Evolutionary conservation across 1,140 invertebrate species (phyloP).

Genomic region (Drosophila nigrodunni): DNA sequence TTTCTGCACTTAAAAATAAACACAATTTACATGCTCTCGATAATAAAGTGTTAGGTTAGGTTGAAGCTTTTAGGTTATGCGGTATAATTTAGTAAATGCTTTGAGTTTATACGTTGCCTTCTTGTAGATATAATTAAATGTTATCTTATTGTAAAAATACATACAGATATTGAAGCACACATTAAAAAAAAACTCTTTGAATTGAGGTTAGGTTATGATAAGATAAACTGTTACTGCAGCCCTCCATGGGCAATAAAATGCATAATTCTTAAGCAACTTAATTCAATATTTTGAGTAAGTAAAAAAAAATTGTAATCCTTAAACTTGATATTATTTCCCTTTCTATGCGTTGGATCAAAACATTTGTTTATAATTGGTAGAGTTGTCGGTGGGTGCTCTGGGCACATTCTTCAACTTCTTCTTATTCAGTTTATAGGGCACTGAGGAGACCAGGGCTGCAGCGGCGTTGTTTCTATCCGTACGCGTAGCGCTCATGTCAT

Average conservation of each 20-base stretch:
- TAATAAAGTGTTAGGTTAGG: too few species aligned
- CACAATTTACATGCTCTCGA: too few species aligned
- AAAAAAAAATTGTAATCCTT: background rate
- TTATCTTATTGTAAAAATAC: too few species aligned
- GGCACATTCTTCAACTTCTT: constrained; percentile 50
- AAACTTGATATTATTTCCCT: background rate
- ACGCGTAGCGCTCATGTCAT: constrained; percentile 47
- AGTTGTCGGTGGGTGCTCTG: constrained; percentile 42
- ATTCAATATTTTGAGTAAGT: background rate
- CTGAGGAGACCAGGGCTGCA: constrained; percentile 16
- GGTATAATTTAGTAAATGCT: too few species aligned
- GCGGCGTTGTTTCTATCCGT: constrained; percentile 46
- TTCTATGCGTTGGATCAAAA: constrained; percentile 24
- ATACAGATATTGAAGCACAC: too few species aligned
- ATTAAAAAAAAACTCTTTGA: background rate
- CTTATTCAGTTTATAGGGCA: constrained; percentile 53
- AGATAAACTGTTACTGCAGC: too few species aligned
- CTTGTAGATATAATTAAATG: too few species aligned
- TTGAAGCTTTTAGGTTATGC: too few species aligned
- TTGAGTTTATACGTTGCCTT: too few species aligned
- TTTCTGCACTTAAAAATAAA: too few species aligned
- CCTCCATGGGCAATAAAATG: background rate
- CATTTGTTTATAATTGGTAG: constrained; percentile 55
- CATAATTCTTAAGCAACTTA: background rate
- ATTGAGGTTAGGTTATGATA: background rate